phyloP scores from a whole-genome alignment of 2,113 vertebrate genomes.

The Corythoichthys haematopterus region DNA sequence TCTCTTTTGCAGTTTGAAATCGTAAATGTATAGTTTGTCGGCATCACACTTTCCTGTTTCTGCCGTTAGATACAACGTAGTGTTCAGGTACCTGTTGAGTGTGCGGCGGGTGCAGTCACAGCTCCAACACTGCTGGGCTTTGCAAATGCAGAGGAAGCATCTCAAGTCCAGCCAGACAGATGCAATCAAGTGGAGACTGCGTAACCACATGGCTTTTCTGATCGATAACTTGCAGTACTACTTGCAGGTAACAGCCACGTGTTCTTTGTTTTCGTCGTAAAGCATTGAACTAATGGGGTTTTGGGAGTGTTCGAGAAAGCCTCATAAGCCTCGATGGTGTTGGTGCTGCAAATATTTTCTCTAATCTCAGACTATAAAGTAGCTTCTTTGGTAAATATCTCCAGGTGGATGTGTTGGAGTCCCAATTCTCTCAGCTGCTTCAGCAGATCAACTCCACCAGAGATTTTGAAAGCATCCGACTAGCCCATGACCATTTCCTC shows the following conservation, averaged over 20 bases:
- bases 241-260: conserved; percentile 77
- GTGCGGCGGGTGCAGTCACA: conserved; percentile 93
- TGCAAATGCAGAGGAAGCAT: conserved; percentile 96
- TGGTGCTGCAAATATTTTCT: not conserved
- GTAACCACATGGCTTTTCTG: conserved; percentile 97
- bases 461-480: conserved; percentile 93
- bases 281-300: too few relatives aligned
- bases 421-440: conserved; percentile 95
- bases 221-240: conserved; percentile 99
- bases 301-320: too few relatives aligned
- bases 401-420: conserved; percentile 95
- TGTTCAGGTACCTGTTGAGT: conserved; percentile 93
- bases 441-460: conserved; percentile 91
- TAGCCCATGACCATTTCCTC: conserved; percentile 96
- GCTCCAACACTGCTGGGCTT: conserved; percentile 96
- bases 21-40: not conserved
- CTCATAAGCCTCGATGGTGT: not conserved
- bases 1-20: not conserved
- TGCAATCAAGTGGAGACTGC: conserved; percentile 87
- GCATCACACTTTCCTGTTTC: conserved; percentile 1
- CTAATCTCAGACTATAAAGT: too few relatives aligned
- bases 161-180: conserved; percentile 86
- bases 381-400: not conserved
- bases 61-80: conserved; percentile 86
- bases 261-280: not conserved